Base-by-base conservation (phyloP, 2,113 vertebrate species). In the Gallinago undulata region DNA sequence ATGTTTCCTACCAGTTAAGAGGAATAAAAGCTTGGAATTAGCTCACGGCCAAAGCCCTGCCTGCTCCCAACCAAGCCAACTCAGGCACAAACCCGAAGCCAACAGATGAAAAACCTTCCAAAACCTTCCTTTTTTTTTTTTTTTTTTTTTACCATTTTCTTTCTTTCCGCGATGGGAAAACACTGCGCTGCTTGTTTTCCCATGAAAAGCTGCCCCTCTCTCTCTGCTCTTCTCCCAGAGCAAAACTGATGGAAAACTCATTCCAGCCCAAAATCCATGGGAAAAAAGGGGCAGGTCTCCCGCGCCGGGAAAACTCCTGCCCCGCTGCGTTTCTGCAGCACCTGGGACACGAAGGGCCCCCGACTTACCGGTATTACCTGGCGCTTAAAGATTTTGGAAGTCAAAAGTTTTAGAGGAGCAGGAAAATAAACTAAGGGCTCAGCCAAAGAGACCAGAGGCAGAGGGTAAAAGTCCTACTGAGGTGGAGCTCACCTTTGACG, bases 401-500 rank as follows among this genome's bases (percentile, higher is more conserved):
- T 87, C 85, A 95, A 84, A 94, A 84, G 93, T 85, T 97, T 97
- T 74, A 96, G 96, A 81, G 92, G 95, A 97, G 93, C 93, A 97
- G 96, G 96, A 97, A 97, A 95, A 84, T 82, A 94, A 97, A 92
- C 95, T 90, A 97, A 97, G 83, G 96, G 87, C 51, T 59, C 28
- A 91, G 97, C 86, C 95, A 96, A 96, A 97, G 94, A 95, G 89
- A 92, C 94, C 95, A 96, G 94, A 97, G 95, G 97, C 50, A 95
- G 93, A 96, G 96, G 48, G 79, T 74, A 83, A 96, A 94, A 91
- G 93, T 97, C 96, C 92, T 97, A 96, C 39, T 97, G 97, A 97
- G 91, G 88, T 89, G 94, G 97, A 98, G 98, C 99, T 99, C 99
- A 99, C 99, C 99, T 99, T 99, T 99, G 96, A 99, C 98, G 97